Evolutionary conservation across 2,888 invertebrate species (phyloP), one percentile per base, ranked within the genome.

Genomic region (Xestobium rufovillosum): DNA sequence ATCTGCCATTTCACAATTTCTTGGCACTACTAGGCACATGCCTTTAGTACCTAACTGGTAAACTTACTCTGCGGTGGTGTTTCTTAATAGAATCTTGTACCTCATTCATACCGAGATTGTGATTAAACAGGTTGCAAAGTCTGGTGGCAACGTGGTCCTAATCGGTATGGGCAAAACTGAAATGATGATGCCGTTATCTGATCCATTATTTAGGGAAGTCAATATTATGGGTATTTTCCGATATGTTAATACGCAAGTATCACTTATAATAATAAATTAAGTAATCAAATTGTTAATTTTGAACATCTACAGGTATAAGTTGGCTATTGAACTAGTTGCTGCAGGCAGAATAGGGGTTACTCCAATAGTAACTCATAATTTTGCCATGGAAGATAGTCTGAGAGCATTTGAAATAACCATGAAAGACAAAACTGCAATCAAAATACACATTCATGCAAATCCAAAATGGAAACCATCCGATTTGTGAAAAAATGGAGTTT

Each of bases 191-290:
- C 94, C 95, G 1, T 68, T 96, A 26, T 78, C 87, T 0, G 79
- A 80, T 55, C 86, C 91, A 2, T 71, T 87, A 14, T 69, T 79
- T 0, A 68, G 89, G 36, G 95, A 96, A 69, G 83, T 97, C 6
- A 92, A 95, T 66, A 85, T 97, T 47, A 73, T 83, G 42, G 96
- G 96, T 44, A 80, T 91, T 39, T 96, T 96, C 69, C 75, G 96
- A 65, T 96, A 96, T 60, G 85, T 77, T 44, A 92, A 92, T 65
- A 88, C 87, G 87, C 87, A 55, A 67, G 76, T 67, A 41, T 39
- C n/a, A n/a, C n/a, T n/a, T n/a, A n/a, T n/a, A n/a, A n/a, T n/a
- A n/a, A n/a, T n/a, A n/a, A n/a, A n/a, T n/a, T n/a, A n/a, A n/a
- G n/a, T n/a, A n/a, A n/a, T n/a, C n/a, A n/a, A n/a, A n/a, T n/a